Percentiles rank a stretch among this genome's conserved stretches.
Conservation (phyloP, 2,797 vertebrate species). For the Phataginus tricuspis region DNA sequence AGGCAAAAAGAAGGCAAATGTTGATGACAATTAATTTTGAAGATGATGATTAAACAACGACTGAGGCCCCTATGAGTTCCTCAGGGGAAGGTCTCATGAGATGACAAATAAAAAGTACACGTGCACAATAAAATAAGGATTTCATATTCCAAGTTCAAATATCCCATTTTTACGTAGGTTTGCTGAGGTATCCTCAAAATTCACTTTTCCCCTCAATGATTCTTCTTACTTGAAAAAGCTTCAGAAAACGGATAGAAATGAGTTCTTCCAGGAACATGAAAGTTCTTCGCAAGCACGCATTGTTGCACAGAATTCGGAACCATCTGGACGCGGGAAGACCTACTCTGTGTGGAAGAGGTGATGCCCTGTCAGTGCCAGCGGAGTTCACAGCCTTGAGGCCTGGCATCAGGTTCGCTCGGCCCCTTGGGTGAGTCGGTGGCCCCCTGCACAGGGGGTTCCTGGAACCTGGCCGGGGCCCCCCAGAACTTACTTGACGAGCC, state of each 20-base stretch:
- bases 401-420: neutral
- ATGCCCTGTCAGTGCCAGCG: fast-evolving
- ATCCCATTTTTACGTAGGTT: neutral
- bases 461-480: neutral
- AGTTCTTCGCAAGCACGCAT: neutral
- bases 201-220: neutral
- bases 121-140: neutral
- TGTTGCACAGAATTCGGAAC: neutral
- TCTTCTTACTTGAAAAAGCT: neutral
- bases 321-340: fast-evolving
- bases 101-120: neutral
- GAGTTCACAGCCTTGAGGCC: neutral
- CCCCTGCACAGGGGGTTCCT: neutral
- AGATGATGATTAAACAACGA: neutral
- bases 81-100: neutral
- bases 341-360: fast-evolving
- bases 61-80: neutral
- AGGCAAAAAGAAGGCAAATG: neutral
- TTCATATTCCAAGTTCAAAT: neutral
- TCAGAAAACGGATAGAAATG: neutral
- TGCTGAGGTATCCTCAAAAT: neutral
- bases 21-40: neutral
- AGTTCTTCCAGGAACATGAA: neutral
- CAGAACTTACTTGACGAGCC: slow-evolving; percentile 92
- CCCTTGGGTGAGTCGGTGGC: too few species aligned